Base-by-base conservation (phyloP, 2,797 vertebrate species). In the Sitta carolinensis region DNA sequence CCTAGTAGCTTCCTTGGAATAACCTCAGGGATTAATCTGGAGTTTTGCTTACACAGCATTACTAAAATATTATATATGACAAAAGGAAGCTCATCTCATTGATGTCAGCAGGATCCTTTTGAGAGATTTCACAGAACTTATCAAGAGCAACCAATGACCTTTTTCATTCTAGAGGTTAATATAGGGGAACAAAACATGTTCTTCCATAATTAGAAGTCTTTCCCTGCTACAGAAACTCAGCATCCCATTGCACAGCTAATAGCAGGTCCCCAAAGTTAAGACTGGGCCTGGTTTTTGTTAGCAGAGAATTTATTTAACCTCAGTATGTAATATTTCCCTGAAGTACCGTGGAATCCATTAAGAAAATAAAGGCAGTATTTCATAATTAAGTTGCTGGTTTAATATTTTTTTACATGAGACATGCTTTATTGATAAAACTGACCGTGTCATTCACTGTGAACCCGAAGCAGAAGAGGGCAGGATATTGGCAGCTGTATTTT, bases 341-440 rank as follows among this genome's bases (percentile, higher is more conserved):
- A 96, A 96, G 91, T 89, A 86, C 85, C 52, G 4, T 68, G 85
- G 94, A 95, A 94, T 90, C 84, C 85, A 91, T 96, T 84, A 95
- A 64, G 85, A 93, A 97, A 96, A 96, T 96, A 96, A 91, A 89
- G 47, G 80, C 58, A 73, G 54, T 72, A 76, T 94, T 96, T 91
- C 63, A 91, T 90, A 96, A 93, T 95, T 95, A 93, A 90, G 20
- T 84, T 91, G 40, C 76, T 5, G 3, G 52, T 79, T 91, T 79
- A 67, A 61, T 90, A 32, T 62, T 90, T 89, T 93, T 94, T 93
- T 73, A 90, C 66, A 77, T 25, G 45, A 90, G 59, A 72, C 91
- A 54, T 22, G 18, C 54, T 76, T 92, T 94, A 84, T 42, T 93
- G 92, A 96, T 94, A 95, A 94, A 94, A 81, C 52, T 67, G 68